These are phyloP conservation scores for Lymantria monacha DNA, from an alignment of 2,888 invertebrate genomes.

Conservation along the genomic window DNA sequence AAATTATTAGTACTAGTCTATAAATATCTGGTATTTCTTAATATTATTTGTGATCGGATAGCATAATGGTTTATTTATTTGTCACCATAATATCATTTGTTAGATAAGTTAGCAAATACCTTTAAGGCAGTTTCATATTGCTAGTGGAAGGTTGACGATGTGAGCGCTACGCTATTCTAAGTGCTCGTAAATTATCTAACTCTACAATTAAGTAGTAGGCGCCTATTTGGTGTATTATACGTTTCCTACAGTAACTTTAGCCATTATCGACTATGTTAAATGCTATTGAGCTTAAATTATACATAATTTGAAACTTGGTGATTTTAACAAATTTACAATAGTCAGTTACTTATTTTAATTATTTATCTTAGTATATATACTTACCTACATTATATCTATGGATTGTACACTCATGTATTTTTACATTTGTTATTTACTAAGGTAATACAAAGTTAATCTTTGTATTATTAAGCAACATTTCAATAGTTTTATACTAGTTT, in stretches of 20 bases:
- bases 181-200: slow-evolving; percentile 69
- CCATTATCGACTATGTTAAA: slow-evolving; percentile 27
- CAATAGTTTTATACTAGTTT: too few species aligned
- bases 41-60: slow-evolving; percentile 3
- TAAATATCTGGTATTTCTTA: slow-evolving; percentile 3
- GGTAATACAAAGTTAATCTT: too few species aligned
- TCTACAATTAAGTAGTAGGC: slow-evolving; percentile 71
- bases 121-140: slow-evolving; percentile 36
- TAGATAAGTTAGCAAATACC: slow-evolving; percentile 20
- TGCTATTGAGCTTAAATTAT: slow-evolving; percentile 13
- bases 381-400: too few species aligned
- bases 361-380: too few species aligned
- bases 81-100: slow-evolving; percentile 6
- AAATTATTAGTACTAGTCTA: slow-evolving; percentile 6
- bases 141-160: slow-evolving; percentile 46
- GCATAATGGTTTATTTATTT: slow-evolving; percentile 5
- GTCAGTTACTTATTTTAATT: too few species aligned
- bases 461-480: too few species aligned
- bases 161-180: slow-evolving; percentile 53
- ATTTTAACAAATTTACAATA: too few species aligned
- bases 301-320: background rate
- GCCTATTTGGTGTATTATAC: slow-evolving; percentile 71
- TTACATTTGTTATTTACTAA: too few species aligned
- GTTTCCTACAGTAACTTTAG: slow-evolving; percentile 40
- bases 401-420: too few species aligned